These are phyloP conservation scores for Steromphala cineraria DNA, from an alignment of 2,888 invertebrate genomes.

Conservation along the genomic window DNA sequence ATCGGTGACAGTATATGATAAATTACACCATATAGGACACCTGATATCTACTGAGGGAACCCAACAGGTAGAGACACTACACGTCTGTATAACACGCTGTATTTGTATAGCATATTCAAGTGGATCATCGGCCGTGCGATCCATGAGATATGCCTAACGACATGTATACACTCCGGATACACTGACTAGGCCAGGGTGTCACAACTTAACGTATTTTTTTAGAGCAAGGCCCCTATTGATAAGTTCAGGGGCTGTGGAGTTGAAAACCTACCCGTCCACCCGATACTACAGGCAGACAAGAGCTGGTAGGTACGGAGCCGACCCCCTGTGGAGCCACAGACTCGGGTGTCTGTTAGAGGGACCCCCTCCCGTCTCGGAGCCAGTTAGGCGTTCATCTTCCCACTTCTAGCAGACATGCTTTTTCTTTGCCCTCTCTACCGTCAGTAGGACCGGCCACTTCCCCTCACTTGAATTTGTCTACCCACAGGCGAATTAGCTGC, in stretches of 20 bases:
- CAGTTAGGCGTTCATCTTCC: background rate
- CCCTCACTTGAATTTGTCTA: background rate
- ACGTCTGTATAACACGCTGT: too few species aligned
- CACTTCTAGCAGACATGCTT: background rate
- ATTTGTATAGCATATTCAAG: too few species aligned
- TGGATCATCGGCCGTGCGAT: too few species aligned
- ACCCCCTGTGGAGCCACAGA: background rate
- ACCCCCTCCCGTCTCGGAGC: background rate
- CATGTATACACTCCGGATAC: too few species aligned
- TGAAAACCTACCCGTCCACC: background rate
- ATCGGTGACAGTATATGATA: too few species aligned
- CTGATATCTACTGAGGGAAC: too few species aligned
- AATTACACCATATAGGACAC: too few species aligned
- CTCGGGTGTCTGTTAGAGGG: background rate
- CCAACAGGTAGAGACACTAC: too few species aligned
- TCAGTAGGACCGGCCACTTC: background rate
- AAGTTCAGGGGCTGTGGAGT: background rate
- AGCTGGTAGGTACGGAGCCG: background rate
- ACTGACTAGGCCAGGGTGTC: too few species aligned
- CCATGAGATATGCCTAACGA: too few species aligned
- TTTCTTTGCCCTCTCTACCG: background rate
- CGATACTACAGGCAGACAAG: background rate
- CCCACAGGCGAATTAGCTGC: background rate
- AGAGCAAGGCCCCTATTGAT: too few species aligned
- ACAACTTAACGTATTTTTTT: too few species aligned